Evolutionary conservation across 2,888 invertebrate species (phyloP).

Genomic region (Mongoloraphidia duomilia): DNA sequence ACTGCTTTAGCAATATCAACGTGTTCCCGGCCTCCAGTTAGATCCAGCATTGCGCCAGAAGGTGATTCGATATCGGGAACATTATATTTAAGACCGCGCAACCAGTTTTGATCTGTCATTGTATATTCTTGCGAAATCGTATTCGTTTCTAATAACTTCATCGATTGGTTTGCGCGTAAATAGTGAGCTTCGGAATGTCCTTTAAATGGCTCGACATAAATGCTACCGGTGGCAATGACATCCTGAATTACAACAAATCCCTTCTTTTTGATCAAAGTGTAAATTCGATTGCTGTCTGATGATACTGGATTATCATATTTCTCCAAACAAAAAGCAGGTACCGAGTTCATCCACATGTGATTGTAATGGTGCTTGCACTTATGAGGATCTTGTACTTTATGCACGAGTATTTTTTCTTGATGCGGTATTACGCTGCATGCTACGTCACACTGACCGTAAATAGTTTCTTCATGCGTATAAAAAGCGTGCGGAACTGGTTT

Average conservation of each 20-base stretch:
- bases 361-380: slow-evolving; percentile 21
- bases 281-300: slow-evolving; percentile 18
- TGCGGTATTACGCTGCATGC: slow-evolving; percentile 23
- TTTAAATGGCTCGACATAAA: slow-evolving; percentile 19
- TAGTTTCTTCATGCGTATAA: slow-evolving; percentile 23
- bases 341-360: slow-evolving; percentile 18
- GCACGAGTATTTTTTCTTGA: slow-evolving; percentile 19
- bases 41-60: slow-evolving; percentile 19
- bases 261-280: slow-evolving; percentile 14
- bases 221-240: slow-evolving; percentile 18
- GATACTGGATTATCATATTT: slow-evolving; percentile 20
- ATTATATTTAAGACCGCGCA: slow-evolving; percentile 20
- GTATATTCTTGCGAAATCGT: slow-evolving; percentile 14
- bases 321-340: slow-evolving; percentile 20
- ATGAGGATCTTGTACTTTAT: slow-evolving; percentile 22
- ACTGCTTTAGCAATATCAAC: slow-evolving; percentile 20
- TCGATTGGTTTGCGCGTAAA: slow-evolving; percentile 28
- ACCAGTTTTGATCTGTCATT: slow-evolving; percentile 9
- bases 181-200: slow-evolving; percentile 24
- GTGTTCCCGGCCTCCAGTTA: slow-evolving; percentile 24
- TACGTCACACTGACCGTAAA: slow-evolving; percentile 25
- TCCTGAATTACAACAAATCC: slow-evolving; percentile 15
- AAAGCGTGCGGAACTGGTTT: slow-evolving; percentile 20
- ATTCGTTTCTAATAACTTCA: slow-evolving; percentile 20
- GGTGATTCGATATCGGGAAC: slow-evolving; percentile 15